Conservation (phyloP, 2,797 vertebrate species). For the Alcedo atthis region DNA sequence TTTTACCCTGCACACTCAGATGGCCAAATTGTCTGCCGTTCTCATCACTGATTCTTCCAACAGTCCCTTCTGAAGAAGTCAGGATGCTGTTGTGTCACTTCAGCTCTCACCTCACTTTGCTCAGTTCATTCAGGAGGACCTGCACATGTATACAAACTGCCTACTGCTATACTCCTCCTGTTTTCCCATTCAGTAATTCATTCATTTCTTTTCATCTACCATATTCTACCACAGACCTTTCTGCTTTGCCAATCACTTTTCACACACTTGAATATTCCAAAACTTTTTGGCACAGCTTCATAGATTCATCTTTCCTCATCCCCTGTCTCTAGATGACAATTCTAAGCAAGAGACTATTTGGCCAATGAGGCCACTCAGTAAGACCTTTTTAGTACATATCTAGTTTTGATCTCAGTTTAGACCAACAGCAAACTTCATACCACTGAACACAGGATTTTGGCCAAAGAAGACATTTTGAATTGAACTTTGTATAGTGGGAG, state of each 20-base stretch:
- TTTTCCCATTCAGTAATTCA: background rate
- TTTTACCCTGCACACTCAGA: background rate
- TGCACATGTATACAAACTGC: background rate
- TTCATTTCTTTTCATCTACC: background rate
- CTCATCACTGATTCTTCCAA: background rate
- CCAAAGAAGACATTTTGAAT: background rate
- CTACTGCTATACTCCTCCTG: background rate
- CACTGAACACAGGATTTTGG: background rate
- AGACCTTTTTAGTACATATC: fast-evolving
- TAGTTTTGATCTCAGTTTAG: background rate
- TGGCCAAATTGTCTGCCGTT: background rate
- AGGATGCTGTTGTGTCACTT: background rate
- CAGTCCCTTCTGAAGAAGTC: background rate
- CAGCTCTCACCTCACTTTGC: background rate
- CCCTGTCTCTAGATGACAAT: background rate
- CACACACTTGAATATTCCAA: background rate
- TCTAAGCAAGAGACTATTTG: background rate
- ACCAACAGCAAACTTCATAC: background rate
- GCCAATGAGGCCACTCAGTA: background rate
- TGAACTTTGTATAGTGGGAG: background rate
- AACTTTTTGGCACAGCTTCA: background rate
- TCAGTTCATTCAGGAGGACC: background rate
- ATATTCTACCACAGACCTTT: background rate
- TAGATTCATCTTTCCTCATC: background rate
- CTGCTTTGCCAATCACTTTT: background rate